phyloP scores from a whole-genome alignment of 1,140 invertebrate genomes.

The Plectrocnemia conspersa region DNA sequence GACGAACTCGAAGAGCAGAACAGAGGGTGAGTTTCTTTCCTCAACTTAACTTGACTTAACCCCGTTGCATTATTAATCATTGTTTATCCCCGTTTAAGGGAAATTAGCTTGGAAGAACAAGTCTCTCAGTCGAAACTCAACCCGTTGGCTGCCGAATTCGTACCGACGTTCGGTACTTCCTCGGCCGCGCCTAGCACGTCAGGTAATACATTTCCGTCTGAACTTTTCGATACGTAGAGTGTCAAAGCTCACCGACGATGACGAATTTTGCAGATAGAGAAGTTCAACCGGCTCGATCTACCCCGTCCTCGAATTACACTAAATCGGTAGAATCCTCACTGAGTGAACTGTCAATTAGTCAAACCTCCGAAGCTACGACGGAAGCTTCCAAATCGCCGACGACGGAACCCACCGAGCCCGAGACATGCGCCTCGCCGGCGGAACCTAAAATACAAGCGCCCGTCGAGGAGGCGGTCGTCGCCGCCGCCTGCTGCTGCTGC shows the following conservation, averaged over 20 bases:
- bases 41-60: background rate
- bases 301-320: background rate
- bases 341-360: slow-evolving; percentile 18
- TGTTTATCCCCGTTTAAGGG: slow-evolving; percentile 36
- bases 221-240: background rate
- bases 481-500: background rate
- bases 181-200: slow-evolving; percentile 7
- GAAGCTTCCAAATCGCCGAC: slow-evolving; percentile 16
- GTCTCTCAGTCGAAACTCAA: slow-evolving; percentile 64
- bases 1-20: slow-evolving; percentile 55
- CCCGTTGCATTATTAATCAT: slow-evolving; percentile 16
- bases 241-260: background rate
- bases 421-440: background rate
- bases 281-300: slow-evolving; percentile 1
- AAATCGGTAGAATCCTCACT: slow-evolving; percentile 17
- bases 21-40: slow-evolving; percentile 36
- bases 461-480: slow-evolving; percentile 16
- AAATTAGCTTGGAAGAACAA: slow-evolving; percentile 43
- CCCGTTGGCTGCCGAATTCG: slow-evolving; percentile 73
- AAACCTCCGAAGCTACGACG: slow-evolving; percentile 14
- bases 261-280: background rate
- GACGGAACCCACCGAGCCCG: background rate
- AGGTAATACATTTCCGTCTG: too few species aligned
- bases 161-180: slow-evolving; percentile 49
- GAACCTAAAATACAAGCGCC: background rate